Conservation (phyloP, 2,113 vertebrate genomes). For the Pteruthius melanotis region DNA sequence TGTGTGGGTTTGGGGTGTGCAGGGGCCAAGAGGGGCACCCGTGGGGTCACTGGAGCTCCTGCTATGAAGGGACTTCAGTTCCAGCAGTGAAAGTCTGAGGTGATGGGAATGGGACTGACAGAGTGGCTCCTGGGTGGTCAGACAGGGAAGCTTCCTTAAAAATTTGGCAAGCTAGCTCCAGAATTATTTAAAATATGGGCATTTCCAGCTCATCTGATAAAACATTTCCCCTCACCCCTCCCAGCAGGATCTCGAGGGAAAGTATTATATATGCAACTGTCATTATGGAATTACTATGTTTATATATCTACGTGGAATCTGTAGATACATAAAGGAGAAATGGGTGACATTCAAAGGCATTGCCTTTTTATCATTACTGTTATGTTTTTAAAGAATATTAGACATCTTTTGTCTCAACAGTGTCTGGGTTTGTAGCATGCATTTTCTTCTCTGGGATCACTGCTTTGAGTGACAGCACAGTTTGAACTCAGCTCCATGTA, state of each 20-base stretch:
- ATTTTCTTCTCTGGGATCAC: background rate
- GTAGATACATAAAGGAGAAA: background rate
- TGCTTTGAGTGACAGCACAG: background rate
- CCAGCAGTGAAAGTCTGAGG: background rate
- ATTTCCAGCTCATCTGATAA: background rate
- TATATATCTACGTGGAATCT: background rate
- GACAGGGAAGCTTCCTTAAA: background rate
- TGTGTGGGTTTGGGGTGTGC: background rate
- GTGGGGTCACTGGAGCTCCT: accelerated
- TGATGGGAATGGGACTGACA: background rate
- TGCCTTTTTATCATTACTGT: background rate
- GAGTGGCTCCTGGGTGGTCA: background rate
- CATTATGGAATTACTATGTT: background rate
- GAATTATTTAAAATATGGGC: background rate
- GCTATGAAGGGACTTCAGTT: background rate
- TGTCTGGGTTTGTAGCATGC: background rate
- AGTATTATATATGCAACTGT: background rate
- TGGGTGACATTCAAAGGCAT: background rate
- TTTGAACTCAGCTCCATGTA: background rate
- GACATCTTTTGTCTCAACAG: background rate
- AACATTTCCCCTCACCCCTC: background rate
- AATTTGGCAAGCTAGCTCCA: background rate
- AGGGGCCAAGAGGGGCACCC: background rate
- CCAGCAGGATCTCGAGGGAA: background rate
- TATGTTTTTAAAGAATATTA: background rate